Conservation (phyloP, 2,113 vertebrate genomes). For the Spea multiplicata region DNA sequence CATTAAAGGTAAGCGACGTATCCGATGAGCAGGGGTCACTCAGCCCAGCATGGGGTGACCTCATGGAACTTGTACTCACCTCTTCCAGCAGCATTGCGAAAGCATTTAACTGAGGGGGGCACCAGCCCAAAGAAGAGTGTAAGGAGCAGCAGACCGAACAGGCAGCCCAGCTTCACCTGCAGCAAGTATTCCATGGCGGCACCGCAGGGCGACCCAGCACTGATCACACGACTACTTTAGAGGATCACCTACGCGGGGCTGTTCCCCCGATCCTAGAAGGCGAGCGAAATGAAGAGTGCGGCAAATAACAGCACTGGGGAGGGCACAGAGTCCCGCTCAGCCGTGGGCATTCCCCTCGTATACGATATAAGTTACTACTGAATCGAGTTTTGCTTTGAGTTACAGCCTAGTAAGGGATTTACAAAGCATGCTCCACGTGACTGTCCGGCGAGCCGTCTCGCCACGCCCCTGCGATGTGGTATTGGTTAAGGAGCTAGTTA, state of each 20-base stretch:
- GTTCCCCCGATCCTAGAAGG: no score
- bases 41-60: no score
- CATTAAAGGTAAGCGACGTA: no score
- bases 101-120: constrained; percentile 67
- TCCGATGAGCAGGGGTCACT: no score
- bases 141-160: constrained; percentile 65
- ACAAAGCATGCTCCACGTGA: not conserved
- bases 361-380: no score
- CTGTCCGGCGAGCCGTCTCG: not conserved
- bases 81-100: constrained; percentile 62
- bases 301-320: no score
- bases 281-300: no score
- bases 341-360: no score
- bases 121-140: constrained; percentile 71
- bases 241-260: no score
- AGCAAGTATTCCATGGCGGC: constrained; percentile 62
- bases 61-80: constrained; percentile 53
- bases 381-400: not conserved
- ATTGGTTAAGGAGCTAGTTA: not conserved
- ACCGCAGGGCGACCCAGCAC: not conserved
- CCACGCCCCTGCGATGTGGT: not conserved
- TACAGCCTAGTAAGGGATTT: not conserved
- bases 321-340: no score
- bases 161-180: constrained; percentile 67
- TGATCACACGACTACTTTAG: not conserved